Percentiles rank a stretch among this genome's conserved stretches.
phyloP scores from a whole-genome alignment of 1,140 invertebrate genomes.

The Delia radicum region DNA sequence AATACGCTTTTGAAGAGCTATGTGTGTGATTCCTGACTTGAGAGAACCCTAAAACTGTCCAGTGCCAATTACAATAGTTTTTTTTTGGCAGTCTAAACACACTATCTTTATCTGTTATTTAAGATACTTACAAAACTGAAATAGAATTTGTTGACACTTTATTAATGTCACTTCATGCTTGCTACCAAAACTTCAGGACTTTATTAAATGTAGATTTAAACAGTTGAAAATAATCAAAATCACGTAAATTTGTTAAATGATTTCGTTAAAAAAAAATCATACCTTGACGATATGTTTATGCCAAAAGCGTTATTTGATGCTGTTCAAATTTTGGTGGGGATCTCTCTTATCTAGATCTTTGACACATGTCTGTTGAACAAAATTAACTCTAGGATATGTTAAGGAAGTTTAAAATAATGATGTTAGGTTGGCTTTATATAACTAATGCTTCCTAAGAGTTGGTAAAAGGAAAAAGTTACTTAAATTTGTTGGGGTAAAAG shows the following conservation, averaged over 20 bases:
- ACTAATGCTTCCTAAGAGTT: background rate
- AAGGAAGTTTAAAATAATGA: conserved; percentile 2
- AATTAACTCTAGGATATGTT: background rate
- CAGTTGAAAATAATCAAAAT: conserved; percentile 7
- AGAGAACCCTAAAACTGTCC: no score
- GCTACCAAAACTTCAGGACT: background rate
- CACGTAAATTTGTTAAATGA: conserved; percentile 18
- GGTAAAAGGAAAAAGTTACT: background rate
- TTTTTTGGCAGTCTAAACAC: no score
- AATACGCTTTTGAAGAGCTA: no score
- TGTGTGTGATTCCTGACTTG: no score
- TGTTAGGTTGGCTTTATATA: background rate
- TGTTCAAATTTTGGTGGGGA: background rate
- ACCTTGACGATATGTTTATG: background rate
- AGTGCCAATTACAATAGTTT: no score
- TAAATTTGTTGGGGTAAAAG: background rate
- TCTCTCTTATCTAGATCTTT: conserved; percentile 26
- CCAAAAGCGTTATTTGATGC: background rate
- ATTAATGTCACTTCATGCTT: background rate
- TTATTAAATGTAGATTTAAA: background rate
- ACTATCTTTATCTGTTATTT: no score
- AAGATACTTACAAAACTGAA: no score
- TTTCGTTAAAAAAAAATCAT: background rate
- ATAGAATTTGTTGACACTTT: no score
- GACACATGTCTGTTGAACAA: conserved; percentile 21